Evolutionary conservation across 37 sponge, comb jelly and placozoan species (phyloP), one percentile per base, ranked within the genome.

Genomic region (Sycon ciliatum): DNA sequence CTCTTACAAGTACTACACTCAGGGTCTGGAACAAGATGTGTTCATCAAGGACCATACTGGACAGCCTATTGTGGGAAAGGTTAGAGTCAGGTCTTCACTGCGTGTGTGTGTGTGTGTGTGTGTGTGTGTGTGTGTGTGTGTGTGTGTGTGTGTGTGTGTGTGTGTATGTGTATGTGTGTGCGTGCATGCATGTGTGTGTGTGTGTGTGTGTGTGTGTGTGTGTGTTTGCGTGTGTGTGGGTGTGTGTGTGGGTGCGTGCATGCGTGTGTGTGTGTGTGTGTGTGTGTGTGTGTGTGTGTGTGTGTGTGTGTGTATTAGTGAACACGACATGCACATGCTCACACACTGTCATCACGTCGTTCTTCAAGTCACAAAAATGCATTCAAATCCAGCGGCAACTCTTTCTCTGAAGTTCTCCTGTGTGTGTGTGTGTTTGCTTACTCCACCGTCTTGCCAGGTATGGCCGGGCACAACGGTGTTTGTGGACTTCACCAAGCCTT

Each of bases 401-500:
- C n/a, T n/a, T n/a, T n/a, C n/a, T n/a, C n/a, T n/a, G n/a, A n/a
- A n/a, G n/a, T n/a, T n/a, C n/a, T n/a, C n/a, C n/a, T 42, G 49
- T 42, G 49, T 42, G 49, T 42, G 49, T 42, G 49, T 42, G 49
- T 42, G 49, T 42, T 9, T 42, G 49, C 13, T 9, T 42, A 13
- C 13, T 9, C 13, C 13, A 18, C 13, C 13, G 49, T 42, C 13
- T 42, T 9, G 9, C 13, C 13, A 83, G 78, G 85, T 89, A 16
- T 89, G 90, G 90, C 90, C 90, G 11, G 83, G 76, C 2, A 49
- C 52, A 4, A 79, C 83, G 2, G 82, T 62, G 20, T 89, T 72
- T 60, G 85, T 86, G 30, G 85, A 89, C 67, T 89, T 85, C 72
- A 78, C 79, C 1, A 42, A 82, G 40, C 78, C 82, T 4, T 4